A percentile compares a stretch with the other conserved stretches of the same genome.
Conservation (phyloP, 2,113 vertebrate genomes). For the Percopsis transmontana region DNA sequence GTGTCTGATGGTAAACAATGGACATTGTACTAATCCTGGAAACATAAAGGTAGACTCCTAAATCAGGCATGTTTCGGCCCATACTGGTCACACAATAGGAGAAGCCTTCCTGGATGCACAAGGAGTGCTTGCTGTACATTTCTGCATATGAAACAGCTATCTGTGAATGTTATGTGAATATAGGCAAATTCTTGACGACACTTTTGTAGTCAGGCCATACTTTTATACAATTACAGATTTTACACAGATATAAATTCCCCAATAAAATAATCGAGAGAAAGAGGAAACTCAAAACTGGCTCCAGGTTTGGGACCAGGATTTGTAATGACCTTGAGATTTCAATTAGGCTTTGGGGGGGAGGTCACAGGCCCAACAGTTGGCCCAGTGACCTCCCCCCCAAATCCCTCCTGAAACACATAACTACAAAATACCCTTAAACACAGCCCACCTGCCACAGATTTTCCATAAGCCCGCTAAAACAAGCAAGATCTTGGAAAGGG, state of each 20-base stretch:
- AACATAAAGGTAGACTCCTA: background rate
- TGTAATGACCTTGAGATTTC: too few species aligned
- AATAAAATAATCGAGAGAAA: too few species aligned
- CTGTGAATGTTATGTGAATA: too few species aligned
- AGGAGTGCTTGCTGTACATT: too few species aligned
- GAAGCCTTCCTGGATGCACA: too few species aligned
- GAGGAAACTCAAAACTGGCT: too few species aligned
- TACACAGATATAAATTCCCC: too few species aligned
- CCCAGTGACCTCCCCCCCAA: conserved; percentile 40
- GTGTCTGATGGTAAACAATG: conserved; percentile 5
- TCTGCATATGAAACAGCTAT: too few species aligned
- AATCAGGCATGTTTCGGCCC: background rate
- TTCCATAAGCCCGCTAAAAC: conserved; percentile 58
- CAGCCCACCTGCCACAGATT: conserved; percentile 71
- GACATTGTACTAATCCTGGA: background rate
- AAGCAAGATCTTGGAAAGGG: conserved; percentile 45
- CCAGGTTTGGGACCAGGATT: too few species aligned
- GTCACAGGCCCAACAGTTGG: conserved; percentile 36
- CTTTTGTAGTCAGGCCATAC: too few species aligned
- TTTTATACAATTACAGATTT: too few species aligned
- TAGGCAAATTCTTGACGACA: too few species aligned
- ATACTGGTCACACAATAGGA: background rate
- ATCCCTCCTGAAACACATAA: conserved; percentile 60
- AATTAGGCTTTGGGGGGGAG: conserved; percentile 6
- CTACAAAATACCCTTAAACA: conserved; percentile 70